Evolutionary conservation across 2,888 invertebrate genomes (phyloP).

Genomic region (Nomada hirtipes): DNA sequence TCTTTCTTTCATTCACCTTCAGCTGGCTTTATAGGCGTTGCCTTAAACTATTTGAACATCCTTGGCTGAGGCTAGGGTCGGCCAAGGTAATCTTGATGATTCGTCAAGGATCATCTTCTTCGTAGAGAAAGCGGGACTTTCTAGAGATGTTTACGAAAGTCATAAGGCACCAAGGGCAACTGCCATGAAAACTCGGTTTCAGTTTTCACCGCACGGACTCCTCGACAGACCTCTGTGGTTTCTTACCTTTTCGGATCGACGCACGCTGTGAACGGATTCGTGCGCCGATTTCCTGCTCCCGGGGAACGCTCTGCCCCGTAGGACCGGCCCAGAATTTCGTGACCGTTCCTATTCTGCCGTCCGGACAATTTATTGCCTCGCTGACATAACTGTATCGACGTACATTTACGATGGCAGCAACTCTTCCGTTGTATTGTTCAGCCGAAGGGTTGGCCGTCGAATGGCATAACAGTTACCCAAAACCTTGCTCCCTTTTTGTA

Average conservation of each 20-base stretch:
- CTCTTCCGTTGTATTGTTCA: not conserved
- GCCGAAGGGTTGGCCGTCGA: not conserved
- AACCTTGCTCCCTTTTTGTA: not conserved
- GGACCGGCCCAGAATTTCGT: not conserved
- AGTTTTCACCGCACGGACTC: constrained; percentile 65
- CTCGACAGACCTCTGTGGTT: constrained; percentile 56
- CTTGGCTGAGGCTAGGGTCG: constrained; percentile 32
- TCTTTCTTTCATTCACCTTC: constrained; percentile 21
- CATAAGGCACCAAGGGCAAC: constrained; percentile 67
- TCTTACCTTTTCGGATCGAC: constrained; percentile 28
- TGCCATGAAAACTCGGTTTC: not conserved
- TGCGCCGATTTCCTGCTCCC: constrained; percentile 21
- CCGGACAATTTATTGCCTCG: not conserved
- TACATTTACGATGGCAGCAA: constrained; percentile 1
- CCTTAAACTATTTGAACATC: constrained; percentile 16
- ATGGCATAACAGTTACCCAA: not conserved
- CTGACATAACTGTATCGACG: not conserved
- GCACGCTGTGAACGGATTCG: not conserved
- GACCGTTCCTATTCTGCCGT: not conserved
- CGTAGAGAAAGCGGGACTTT: constrained; percentile 60
- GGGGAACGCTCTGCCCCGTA: not conserved
- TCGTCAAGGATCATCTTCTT: constrained; percentile 52
- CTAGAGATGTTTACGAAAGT: constrained; percentile 71
- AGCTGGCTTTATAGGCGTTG: not conserved
- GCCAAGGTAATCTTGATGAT: constrained; percentile 50